Percentiles rank a stretch among this genome's conserved stretches.
phyloP scores from a whole-genome alignment of 2,797 vertebrate genomes.

The Parotocinclus haroldoi region DNA sequence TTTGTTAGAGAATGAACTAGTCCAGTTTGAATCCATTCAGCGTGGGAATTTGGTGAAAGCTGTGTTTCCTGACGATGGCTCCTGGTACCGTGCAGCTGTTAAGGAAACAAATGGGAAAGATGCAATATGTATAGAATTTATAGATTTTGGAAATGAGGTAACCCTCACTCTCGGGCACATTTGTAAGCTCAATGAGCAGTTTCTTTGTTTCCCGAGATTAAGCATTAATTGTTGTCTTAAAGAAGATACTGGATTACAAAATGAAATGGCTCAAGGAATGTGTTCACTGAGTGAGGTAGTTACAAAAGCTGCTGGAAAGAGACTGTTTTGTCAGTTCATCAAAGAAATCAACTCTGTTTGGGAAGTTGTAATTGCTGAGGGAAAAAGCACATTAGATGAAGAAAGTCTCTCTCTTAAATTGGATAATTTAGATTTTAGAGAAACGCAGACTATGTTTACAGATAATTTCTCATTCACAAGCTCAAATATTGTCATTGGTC shows the following conservation, averaged over 20 bases:
- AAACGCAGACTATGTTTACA: not conserved
- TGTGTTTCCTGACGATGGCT: constrained; percentile 69
- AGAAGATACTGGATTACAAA: constrained; percentile 39
- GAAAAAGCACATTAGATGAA: constrained; percentile 5
- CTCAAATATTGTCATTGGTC: constrained; percentile 52
- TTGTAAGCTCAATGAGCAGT: constrained; percentile 54
- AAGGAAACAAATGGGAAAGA: constrained; percentile 49
- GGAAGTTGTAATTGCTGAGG: constrained; percentile 60
- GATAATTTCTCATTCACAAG: constrained; percentile 48
- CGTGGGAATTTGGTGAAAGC: constrained; percentile 71
- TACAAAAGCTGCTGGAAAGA: constrained; percentile 53
- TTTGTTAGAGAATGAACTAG: constrained; percentile 28
- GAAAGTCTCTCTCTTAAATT: constrained; percentile 4
- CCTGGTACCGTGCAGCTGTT: constrained; percentile 75
- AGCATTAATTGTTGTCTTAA: constrained; percentile 67
- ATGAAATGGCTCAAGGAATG: constrained; percentile 51
- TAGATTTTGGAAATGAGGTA: constrained; percentile 79
- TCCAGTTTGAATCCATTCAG: constrained; percentile 52
- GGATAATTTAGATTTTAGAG: not conserved
- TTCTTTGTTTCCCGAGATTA: constrained; percentile 58
- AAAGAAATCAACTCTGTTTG: constrained; percentile 62
- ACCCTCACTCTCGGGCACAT: constrained; percentile 56
- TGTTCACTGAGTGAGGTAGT: constrained; percentile 61
- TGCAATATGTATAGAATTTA: constrained; percentile 65
- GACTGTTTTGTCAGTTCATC: constrained; percentile 70